Percentiles rank a stretch among this genome's conserved stretches.
Conservation (phyloP, 2,888 invertebrate species). For the Pterostichus niger region DNA sequence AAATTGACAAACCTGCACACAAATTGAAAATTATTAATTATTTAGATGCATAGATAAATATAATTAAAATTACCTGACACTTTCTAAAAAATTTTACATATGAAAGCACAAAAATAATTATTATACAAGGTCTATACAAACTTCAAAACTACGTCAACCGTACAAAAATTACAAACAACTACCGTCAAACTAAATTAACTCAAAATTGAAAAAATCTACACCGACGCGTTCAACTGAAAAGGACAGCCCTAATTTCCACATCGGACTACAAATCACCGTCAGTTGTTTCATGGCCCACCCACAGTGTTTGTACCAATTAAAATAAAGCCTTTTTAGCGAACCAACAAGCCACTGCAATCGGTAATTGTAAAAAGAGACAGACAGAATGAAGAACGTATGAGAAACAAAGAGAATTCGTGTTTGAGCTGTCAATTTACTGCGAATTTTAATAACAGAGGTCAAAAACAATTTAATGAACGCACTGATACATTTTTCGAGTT, state of each 20-base stretch:
- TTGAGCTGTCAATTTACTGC: not conserved
- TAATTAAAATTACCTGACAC: too few relatives aligned
- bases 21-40: too few relatives aligned
- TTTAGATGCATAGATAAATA: too few relatives aligned
- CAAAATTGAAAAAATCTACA: not conserved
- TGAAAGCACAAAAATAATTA: constrained; percentile 1
- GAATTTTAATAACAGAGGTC: not conserved
- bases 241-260: not conserved
- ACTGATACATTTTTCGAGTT: not conserved
- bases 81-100: not conserved
- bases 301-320: constrained; percentile 39
- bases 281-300: constrained; percentile 33
- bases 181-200: not conserved
- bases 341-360: not conserved
- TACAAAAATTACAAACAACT: not conserved
- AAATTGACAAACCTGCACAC: too few relatives aligned
- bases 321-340: constrained; percentile 29
- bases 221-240: not conserved
- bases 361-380: constrained; percentile 15
- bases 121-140: not conserved
- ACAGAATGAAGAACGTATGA: not conserved
- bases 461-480: not conserved
- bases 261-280: constrained; percentile 25
- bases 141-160: not conserved
- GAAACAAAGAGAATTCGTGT: not conserved